Base-by-base conservation (phyloP, 2,113 vertebrate species). In the Setophaga petechia region DNA sequence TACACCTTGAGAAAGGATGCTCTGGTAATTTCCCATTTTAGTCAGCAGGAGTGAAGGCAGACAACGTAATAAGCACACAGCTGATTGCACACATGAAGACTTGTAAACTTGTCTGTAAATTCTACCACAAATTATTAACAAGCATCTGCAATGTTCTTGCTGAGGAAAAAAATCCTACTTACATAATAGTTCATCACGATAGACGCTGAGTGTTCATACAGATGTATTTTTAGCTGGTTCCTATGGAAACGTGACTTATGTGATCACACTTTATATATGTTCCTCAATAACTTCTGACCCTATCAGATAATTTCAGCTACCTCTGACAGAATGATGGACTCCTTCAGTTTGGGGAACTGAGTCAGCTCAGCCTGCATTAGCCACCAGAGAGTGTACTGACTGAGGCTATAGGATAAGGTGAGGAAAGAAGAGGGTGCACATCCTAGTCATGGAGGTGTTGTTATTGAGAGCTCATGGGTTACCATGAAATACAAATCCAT, bases 121-220 rank as follows among this genome's bases (percentile, higher is more conserved):
- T 90, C 88, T 72, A 44, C 57, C 61, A 92, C 72, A 72, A 93
- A 84, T 84, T 81, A 88, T 94, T 94, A 96, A 91, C 82, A 93
- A 95, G 68, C 43, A 91, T 59, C 79, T 94, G 83, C 65, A 81
- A 39, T 41, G 85, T 67, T 93, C 43, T 37, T 66, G 58, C 25
- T 33, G 54, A 35, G 44, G 41, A 78, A 93, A 88, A 87, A 52
- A 51, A 72, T 4, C 2, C 67, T n/a, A 37, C 81, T 93, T 94
- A 80, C 47, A 88, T 95, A 94, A 90, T 12, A 84, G 44, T 72
- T 86, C 72, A 92, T 59, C 52, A 77, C 0, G 4, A 77, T 71
- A 94, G 76, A 72, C 0, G 2, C 28, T 27, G 61, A 86, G 52
- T 44, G 63, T 75, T 86, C 66, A 71, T 37, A 49, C 37, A 57